Percentiles rank a stretch among this genome's conserved stretches.
Conservation (phyloP, 2,797 vertebrate genomes). For the Pitangus sulphuratus region DNA sequence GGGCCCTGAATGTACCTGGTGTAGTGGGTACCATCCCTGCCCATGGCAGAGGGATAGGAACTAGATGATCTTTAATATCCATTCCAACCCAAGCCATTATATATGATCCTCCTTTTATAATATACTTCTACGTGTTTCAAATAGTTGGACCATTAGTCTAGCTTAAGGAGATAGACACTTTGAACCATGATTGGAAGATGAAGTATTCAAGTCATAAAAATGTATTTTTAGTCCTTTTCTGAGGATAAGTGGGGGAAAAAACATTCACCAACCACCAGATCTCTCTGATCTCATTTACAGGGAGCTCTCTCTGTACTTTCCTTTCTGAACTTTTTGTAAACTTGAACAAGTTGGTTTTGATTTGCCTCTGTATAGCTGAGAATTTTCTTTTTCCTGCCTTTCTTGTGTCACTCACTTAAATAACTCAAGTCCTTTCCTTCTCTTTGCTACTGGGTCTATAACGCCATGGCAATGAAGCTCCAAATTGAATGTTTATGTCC, state of each 20-base stretch:
- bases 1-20: not conserved
- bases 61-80: not conserved
- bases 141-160: not conserved
- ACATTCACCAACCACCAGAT: not conserved
- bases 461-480: not conserved
- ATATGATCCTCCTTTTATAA: not conserved
- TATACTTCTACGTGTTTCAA: not conserved
- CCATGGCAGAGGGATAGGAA: not conserved
- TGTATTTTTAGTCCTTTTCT: not conserved
- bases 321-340: not conserved
- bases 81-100: not conserved
- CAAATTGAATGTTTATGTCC: not conserved
- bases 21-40: not conserved
- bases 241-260: accelerated
- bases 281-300: not conserved
- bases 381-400: not conserved
- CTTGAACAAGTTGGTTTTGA: not conserved
- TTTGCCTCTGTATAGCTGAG: not conserved
- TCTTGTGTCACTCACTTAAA: not conserved
- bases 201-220: not conserved
- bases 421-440: not conserved
- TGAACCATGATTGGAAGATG: not conserved
- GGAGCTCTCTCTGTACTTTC: not conserved
- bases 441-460: not conserved
- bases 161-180: not conserved